These are phyloP conservation scores for Microplitis demolitor DNA, from an alignment of 1,140 invertebrate species.

Conservation along the genomic window DNA sequence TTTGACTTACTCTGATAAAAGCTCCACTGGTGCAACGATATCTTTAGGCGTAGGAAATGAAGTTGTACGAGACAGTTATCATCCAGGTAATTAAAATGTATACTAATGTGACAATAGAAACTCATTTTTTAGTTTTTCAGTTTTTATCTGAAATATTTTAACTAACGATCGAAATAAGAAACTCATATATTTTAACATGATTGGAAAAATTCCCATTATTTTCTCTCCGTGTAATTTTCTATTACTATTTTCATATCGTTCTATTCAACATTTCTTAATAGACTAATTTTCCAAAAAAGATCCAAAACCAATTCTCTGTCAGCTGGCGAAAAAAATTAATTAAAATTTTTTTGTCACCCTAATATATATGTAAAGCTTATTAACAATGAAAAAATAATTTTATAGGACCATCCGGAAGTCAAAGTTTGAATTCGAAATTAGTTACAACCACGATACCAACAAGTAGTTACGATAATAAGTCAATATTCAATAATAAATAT, in stretches of 20 bases:
- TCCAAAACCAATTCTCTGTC: too few species aligned
- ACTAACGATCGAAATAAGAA: too few species aligned
- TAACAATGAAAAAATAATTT: conserved; percentile 4
- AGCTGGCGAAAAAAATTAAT: too few species aligned
- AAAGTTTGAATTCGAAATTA: conserved; percentile 26
- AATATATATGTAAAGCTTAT: neutral
- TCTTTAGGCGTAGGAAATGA: conserved; percentile 62
- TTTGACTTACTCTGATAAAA: conserved; percentile 62
- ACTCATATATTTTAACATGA: too few species aligned
- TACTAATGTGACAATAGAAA: conserved; percentile 1
- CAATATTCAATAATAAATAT: conserved; percentile 37
- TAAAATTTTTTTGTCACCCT: neutral
- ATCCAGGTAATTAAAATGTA: conserved; percentile 40
- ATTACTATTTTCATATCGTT: too few species aligned
- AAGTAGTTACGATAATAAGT: conserved; percentile 38
- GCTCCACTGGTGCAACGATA: conserved; percentile 61
- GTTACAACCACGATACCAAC: conserved; percentile 42
- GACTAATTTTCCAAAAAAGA: too few species aligned
- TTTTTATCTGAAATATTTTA: too few species aligned
- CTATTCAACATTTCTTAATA: too few species aligned
- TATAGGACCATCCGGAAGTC: conserved; percentile 42
- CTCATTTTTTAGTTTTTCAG: too few species aligned
- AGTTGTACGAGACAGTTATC: conserved; percentile 54
- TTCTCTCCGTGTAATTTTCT: too few species aligned
- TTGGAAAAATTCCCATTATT: too few species aligned